Evolutionary conservation across 2,888 invertebrate species (phyloP), one percentile per base, ranked within the genome.

Genomic region (Acronicta alni): DNA sequence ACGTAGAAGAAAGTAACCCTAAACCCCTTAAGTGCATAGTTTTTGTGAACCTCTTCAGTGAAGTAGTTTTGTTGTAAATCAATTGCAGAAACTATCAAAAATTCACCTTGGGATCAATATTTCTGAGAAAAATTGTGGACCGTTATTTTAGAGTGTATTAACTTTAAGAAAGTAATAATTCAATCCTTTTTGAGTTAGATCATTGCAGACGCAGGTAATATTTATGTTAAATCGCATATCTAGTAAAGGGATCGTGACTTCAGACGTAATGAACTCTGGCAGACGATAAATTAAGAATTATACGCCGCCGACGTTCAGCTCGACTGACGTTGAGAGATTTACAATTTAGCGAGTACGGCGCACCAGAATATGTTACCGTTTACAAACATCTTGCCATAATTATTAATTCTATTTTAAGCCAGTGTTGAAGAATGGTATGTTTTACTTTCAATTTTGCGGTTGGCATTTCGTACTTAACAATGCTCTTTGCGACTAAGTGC

Each of bases 221-320:
- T 49, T 48, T 41, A 46, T 37, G 8, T 35, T 38, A 12, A 23
- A 30, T 26, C 39, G 4, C 12, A 44, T 46, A 51, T 37, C 17
- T 37, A 43, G 38, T 35, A 71, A 54, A 35, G 46, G 41, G 15
- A 51, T 46, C 45, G 15, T 32, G 17, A 8, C 37, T 51, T n/a
- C 41, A 57, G 32, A 26, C 38, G 42, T 64, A 51, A 67, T 52
- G 45, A 55, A 55, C 18, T 65, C 54, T 42, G 60, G 43, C 55
- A 45, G 70, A 45, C 57, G 52, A 57, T 77, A 74, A 63, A 71
- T 70, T 59, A 57, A 52, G 52, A 76, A 66, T 67, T 65, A 77
- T 51, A 57, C 55, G 57, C 16, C 30, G 14, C 32, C 46, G 47
- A 48, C 64, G 39, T 47, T 51, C 38, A 47, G 49, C 15, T 16